phyloP scores from a whole-genome alignment of 2,113 vertebrate species.

The Zosterops lateralis region DNA sequence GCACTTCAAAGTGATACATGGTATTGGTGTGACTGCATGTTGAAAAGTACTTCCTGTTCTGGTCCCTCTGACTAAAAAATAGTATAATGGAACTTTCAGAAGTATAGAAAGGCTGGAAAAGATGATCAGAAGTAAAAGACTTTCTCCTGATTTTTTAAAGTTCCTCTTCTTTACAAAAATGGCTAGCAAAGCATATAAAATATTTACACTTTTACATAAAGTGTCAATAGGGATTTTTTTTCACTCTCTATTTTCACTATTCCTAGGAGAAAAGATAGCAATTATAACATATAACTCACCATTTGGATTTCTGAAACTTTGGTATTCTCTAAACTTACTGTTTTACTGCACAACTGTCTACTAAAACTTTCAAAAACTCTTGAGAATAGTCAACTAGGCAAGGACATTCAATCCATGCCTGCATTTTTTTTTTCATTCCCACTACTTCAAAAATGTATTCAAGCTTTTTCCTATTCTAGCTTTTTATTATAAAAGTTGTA shows the following conservation, averaged over 20 bases:
- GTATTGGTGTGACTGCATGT: neutral
- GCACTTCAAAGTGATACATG: neutral
- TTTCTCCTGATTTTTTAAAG: neutral
- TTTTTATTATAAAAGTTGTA: neutral
- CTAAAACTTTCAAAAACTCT: neutral
- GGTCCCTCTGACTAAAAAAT: neutral
- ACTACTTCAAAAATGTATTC: neutral
- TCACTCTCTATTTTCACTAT: neutral
- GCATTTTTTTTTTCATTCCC: neutral
- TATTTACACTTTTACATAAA: neutral
- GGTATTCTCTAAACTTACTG: neutral
- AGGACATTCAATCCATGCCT: neutral
- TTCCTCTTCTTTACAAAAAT: neutral
- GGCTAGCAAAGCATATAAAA: neutral
- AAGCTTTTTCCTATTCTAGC: neutral
- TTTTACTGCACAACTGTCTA: neutral
- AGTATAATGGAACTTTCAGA: neutral
- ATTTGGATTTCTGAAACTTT: neutral
- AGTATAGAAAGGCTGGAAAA: neutral
- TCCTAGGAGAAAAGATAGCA: neutral
- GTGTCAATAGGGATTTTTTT: neutral
- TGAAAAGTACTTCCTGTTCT: neutral
- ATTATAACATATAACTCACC: neutral
- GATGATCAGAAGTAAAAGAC: neutral
- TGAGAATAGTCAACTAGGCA: neutral